phyloP scores from a whole-genome alignment of 2,797 vertebrate genomes.

The Pseudopleuronectes americanus region DNA sequence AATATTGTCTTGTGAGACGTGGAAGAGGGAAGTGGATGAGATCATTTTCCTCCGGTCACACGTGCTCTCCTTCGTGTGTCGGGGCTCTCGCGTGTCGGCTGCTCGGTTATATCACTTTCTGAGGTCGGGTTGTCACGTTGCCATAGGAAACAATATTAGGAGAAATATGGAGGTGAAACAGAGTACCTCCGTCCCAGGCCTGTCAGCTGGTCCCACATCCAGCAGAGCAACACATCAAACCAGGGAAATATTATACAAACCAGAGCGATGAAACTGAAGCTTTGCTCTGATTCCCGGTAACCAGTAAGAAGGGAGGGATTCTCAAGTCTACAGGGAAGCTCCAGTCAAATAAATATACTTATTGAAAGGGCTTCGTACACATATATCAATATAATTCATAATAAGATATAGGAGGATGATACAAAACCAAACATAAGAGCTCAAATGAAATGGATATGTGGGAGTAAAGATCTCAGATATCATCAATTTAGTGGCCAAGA shows the following conservation, averaged over 20 bases:
- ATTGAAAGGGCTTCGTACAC: no score
- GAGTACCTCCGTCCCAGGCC: background rate
- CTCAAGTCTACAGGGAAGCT: no score
- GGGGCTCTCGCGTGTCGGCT: background rate
- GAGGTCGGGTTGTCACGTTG: conserved; percentile 19
- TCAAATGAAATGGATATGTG: no score
- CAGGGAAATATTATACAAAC: background rate
- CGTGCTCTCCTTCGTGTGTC: conserved; percentile 24
- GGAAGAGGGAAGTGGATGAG: conserved; percentile 52
- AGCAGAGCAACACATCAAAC: background rate
- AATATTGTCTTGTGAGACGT: conserved; percentile 50
- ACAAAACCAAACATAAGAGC: no score
- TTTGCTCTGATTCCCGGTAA: background rate
- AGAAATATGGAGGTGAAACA: background rate
- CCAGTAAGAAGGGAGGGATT: background rate
- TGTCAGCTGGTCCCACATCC: background rate
- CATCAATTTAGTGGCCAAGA: no score
- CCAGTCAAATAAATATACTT: no score
- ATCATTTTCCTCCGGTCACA: conserved; percentile 57
- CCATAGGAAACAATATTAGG: background rate
- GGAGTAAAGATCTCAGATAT: no score
- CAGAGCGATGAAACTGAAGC: background rate
- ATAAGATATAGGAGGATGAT: no score
- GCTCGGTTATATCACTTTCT: conserved; percentile 35
- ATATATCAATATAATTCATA: no score